Evolutionary conservation across 2,888 invertebrate genomes (phyloP), one percentile per base, ranked within the genome.

Genomic region (Coremacera marginata): DNA sequence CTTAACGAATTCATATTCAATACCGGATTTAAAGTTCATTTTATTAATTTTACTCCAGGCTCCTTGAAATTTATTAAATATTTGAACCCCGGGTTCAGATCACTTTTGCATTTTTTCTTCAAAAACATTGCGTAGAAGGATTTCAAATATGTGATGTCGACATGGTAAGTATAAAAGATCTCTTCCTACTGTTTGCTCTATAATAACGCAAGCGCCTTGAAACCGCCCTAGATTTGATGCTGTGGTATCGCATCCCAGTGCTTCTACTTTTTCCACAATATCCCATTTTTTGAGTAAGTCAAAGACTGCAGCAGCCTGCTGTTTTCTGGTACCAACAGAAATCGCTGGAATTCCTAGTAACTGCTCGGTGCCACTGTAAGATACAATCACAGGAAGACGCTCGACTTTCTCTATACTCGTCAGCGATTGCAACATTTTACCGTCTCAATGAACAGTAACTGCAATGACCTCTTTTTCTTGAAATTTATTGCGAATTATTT

Each of bases 141-240:
- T 37, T 37, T 37, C 37, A 37, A 37, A 37, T 5, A 37, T 37
- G 37, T 37, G 7, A 37, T 37, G 77, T 37, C 79, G 73, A 55
- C 78, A 79, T 51, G 70, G 74, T 34, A 80, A 77, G 52, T 77
- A 63, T 62, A 81, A 63, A 25, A 80, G 25, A 44, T 78, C 77
- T 62, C 5, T 76, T 27, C 73, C 75, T 14, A 77, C 19, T 65
- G 70, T 79, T 76, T 83, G 79, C 70, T 84, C 79, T 16, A 82
- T 68, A 76, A 82, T 76, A 70, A 80, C 79, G 77, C 81, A 82
- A 57, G 83, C 80, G 55, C 82, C 81, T 80, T 82, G 83, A 25
- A 81, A 68, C 37, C 80, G 82, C 44, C 81, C 82, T 76, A 82
- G 83, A 78, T 84, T 83, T 44, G 81, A 80, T 55, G 83, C 80